Percentiles rank a stretch among this genome's conserved stretches.
phyloP scores from a whole-genome alignment of 1,140 invertebrate species.

The Ganaspis sp. region DNA sequence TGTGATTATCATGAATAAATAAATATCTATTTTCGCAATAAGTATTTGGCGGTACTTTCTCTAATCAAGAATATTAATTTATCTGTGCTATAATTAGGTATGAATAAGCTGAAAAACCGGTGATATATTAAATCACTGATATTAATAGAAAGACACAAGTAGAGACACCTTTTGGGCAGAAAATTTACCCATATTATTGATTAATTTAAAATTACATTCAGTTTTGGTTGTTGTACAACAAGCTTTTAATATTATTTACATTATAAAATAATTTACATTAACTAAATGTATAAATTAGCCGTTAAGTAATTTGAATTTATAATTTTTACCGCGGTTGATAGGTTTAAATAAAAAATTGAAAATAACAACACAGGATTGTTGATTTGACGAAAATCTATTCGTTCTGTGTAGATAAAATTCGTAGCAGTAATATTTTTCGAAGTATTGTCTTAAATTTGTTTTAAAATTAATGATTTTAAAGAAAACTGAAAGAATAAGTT shows the following conservation, averaged over 20 bases:
- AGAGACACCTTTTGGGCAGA: slow-evolving; percentile 44
- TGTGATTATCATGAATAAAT: no score
- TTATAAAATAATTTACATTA: neutral
- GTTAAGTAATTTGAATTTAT: neutral
- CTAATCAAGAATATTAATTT: no score
- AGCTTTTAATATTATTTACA: neutral
- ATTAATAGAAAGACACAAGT: slow-evolving; percentile 31
- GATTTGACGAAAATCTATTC: neutral
- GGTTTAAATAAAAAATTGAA: neutral
- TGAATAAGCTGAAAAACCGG: neutral
- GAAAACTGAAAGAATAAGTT: neutral
- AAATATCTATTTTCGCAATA: no score
- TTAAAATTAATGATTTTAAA: no score
- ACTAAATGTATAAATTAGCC: neutral
- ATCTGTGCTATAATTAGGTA: no score
- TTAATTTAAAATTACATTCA: slow-evolving; percentile 28
- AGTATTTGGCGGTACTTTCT: no score
- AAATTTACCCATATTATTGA: slow-evolving; percentile 44
- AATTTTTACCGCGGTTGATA: neutral
- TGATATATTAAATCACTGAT: neutral
- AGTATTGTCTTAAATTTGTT: no score
- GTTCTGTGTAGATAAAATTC: no score
- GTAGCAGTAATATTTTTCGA: no score
- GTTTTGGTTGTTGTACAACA: neutral
- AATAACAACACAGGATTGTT: neutral